Evolutionary conservation across 1,140 invertebrate species (phyloP).

Genomic region (Protaetia brevitarsis): DNA sequence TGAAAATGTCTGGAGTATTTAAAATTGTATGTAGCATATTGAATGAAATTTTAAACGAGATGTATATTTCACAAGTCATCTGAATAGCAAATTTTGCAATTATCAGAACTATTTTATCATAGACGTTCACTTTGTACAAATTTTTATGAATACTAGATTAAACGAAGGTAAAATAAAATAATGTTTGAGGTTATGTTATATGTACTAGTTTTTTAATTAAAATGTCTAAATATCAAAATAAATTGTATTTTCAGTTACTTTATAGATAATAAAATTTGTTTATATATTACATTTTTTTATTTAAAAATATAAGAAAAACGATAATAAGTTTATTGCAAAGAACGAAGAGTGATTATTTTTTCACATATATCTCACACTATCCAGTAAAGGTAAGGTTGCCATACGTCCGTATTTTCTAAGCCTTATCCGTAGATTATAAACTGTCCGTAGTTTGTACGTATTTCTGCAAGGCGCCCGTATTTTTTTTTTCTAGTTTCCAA

Average conservation of each 20-base stretch:
- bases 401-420: too few relatives aligned
- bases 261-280: constrained; percentile 20
- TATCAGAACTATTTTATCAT: constrained; percentile 21
- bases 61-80: constrained; percentile 20
- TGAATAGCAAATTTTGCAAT: constrained; percentile 15
- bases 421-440: too few relatives aligned
- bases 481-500: too few relatives aligned
- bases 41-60: constrained; percentile 3
- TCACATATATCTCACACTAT: too few relatives aligned
- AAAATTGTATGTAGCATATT: constrained; percentile 18
- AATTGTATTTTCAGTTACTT: constrained; percentile 22
- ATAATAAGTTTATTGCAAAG: not conserved
- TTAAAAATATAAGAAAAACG: not conserved
- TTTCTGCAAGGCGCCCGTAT: too few relatives aligned
- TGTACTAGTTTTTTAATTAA: constrained; percentile 5
- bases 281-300: constrained; percentile 6
- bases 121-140: constrained; percentile 22
- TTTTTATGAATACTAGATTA: constrained; percentile 21
- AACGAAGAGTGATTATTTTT: too few relatives aligned
- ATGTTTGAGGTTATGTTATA: constrained; percentile 6
- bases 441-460: too few relatives aligned
- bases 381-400: too few relatives aligned
- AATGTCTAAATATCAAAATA: constrained; percentile 5
- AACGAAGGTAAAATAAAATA: not conserved
- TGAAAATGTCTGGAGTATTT: not conserved